Base-by-base conservation (phyloP, 2,113 vertebrate genomes). In the Macaca nemestrina region DNA sequence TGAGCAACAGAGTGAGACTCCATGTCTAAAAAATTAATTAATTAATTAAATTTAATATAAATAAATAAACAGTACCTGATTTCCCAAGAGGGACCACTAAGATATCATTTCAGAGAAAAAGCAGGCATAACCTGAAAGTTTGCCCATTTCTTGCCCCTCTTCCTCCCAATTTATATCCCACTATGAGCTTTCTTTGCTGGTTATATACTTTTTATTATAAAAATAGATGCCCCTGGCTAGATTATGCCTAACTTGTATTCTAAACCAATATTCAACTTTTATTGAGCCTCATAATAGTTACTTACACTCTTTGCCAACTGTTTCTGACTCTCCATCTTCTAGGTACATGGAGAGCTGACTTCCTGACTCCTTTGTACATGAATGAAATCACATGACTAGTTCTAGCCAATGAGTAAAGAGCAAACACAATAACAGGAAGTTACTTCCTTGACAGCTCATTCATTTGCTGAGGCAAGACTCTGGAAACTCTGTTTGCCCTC, bases 181-280 rank as follows among this genome's bases (percentile, higher is more conserved):
- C 45, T 50, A 59, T 3, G n/a, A 55, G 18, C 7, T 48, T 78
- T 14, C 70, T 80, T 76, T 91, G 52, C 8, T 91, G 85, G 50
- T 72, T 94, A 86, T 20, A 68, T 38, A 59, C 35, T 88, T 90
- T 5, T 88, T 79, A 79, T 75, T 27, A 45, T 76, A 88, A 95
- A 96, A 79, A 45, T 72, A 73, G n/a, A 27, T 61, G n/a, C 59
- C 14, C 11, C 17, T 90, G 57, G 32, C 25, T 91, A 55, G 50
- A 78, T 68, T 79, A 40, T 92, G 8, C 38, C 45, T 75, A 0
- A 80, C 48, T 70, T 85, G 16, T 55, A 84, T 78, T 86, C 32
- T 70, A 94, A 95, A 88, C 27, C 78, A 94, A 18, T n/a, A 82
- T 81, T 17, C 45, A 70, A 35, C 5, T 91, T 91, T 84, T 59